Evolutionary conservation across 2,113 vertebrate species (phyloP).

Genomic region (Prunella himalayana): DNA sequence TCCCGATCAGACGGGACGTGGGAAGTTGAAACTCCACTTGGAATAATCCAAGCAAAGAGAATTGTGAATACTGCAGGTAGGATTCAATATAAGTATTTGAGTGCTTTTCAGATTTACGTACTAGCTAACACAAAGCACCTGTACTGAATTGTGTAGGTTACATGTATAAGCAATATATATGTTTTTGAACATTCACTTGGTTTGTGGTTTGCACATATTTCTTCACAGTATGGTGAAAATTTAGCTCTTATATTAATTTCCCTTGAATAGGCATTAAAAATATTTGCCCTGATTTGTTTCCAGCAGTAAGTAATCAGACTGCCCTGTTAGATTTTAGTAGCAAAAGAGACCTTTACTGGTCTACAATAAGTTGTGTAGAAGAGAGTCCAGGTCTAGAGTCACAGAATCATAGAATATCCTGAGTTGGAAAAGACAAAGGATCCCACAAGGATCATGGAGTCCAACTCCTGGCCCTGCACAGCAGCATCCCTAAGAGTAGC

Average conservation of each 20-base stretch:
- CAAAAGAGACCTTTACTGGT: background rate
- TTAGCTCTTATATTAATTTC: background rate
- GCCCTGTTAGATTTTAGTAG: background rate
- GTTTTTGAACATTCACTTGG: background rate
- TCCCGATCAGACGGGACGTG: slow-evolving; percentile 82
- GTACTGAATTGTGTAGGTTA: background rate
- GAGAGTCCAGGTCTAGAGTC: background rate
- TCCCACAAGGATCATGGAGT: background rate
- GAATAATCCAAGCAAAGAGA: slow-evolving; percentile 84
- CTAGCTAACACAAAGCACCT: background rate
- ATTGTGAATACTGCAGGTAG: slow-evolving; percentile 90
- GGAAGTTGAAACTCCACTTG: slow-evolving; percentile 90
- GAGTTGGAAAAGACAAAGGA: background rate
- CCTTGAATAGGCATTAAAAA: background rate
- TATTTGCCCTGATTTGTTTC: background rate
- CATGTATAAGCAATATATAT: background rate
- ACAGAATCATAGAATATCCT: background rate
- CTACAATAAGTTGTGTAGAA: background rate
- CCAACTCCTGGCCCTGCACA: background rate
- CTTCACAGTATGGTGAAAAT: background rate
- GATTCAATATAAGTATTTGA: background rate
- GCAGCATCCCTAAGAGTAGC: background rate
- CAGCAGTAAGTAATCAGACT: background rate
- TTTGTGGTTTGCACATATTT: background rate
- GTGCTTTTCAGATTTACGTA: background rate